phyloP scores from a whole-genome alignment of 2,888 invertebrate genomes.

The Limnephilus lunatus region DNA sequence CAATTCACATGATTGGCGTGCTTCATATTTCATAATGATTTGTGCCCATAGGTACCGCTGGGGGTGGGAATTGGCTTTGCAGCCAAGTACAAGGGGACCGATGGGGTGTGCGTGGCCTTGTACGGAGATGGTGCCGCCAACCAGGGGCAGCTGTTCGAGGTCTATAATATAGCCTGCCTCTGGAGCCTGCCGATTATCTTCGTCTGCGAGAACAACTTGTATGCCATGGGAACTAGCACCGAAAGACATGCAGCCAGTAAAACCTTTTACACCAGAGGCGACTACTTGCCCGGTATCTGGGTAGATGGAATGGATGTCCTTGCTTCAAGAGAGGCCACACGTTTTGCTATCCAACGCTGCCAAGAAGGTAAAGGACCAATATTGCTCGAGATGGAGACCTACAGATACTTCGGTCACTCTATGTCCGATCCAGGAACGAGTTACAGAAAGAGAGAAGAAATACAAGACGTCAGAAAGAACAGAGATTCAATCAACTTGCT shows the following conservation, averaged over 20 bases:
- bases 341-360: slow-evolving; percentile 90
- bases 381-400: slow-evolving; percentile 95
- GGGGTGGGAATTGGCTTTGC: slow-evolving; percentile 97
- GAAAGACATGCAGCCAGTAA: slow-evolving; percentile 92
- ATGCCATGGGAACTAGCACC: slow-evolving; percentile 98
- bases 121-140: slow-evolving; percentile 97
- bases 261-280: slow-evolving; percentile 95
- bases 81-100: slow-evolving; percentile 90
- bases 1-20: neutral
- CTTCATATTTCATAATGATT: neutral
- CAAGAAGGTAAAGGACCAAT: slow-evolving; percentile 93
- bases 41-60: slow-evolving; percentile 85
- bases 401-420: slow-evolving; percentile 98
- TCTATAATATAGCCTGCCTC: slow-evolving; percentile 96
- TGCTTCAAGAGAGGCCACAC: slow-evolving; percentile 91
- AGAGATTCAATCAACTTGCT: slow-evolving; percentile 97
- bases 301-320: slow-evolving; percentile 99
- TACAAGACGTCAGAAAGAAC: slow-evolving; percentile 96
- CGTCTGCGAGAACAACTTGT: slow-evolving; percentile 99
- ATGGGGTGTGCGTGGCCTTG: slow-evolving; percentile 90
- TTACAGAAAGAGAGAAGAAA: slow-evolving; percentile 95
- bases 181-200: slow-evolving; percentile 96
- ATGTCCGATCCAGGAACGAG: slow-evolving; percentile 99
- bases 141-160: slow-evolving; percentile 96
- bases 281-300: slow-evolving; percentile 97